Conservation (phyloP, 2,797 vertebrate genomes). For the Aldrovandia affinis region DNA sequence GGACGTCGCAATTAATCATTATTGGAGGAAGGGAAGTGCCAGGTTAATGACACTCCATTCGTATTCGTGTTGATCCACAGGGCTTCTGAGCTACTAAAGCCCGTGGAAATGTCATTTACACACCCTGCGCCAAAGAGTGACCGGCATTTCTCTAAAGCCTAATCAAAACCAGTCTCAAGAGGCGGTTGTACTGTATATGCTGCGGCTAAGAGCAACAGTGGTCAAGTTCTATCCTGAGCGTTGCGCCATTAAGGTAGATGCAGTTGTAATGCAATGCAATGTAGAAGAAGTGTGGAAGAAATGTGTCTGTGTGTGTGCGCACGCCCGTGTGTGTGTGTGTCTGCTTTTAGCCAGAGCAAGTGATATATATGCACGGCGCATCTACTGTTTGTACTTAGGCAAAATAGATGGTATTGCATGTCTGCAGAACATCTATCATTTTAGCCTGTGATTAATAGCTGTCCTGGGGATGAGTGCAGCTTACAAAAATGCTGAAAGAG, state of each 20-base stretch:
- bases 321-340: constrained; percentile 43
- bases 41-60: constrained; percentile 40
- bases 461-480: constrained; percentile 72
- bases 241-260: constrained; percentile 60
- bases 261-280: constrained; percentile 56
- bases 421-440: constrained; percentile 80
- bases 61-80: constrained; percentile 51
- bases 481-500: constrained; percentile 32
- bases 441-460: constrained; percentile 78
- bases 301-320: constrained; percentile 17
- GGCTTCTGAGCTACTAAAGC: constrained; percentile 55
- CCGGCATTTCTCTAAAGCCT: constrained; percentile 53
- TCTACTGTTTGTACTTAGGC: constrained; percentile 71
- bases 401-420: constrained; percentile 75
- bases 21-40: constrained; percentile 7
- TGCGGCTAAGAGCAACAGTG: constrained; percentile 51
- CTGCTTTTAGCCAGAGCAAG: constrained; percentile 28
- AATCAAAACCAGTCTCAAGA: constrained; percentile 55
- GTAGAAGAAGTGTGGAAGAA: neutral
- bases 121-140: constrained; percentile 54
- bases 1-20: constrained; percentile 19
- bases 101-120: constrained; percentile 49
- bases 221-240: constrained; percentile 60
- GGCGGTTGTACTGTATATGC: constrained; percentile 48
- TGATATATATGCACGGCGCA: constrained; percentile 72